These are phyloP conservation scores for Uria lomvia DNA, from an alignment of 2,113 vertebrate genomes.

Conservation along the genomic window DNA sequence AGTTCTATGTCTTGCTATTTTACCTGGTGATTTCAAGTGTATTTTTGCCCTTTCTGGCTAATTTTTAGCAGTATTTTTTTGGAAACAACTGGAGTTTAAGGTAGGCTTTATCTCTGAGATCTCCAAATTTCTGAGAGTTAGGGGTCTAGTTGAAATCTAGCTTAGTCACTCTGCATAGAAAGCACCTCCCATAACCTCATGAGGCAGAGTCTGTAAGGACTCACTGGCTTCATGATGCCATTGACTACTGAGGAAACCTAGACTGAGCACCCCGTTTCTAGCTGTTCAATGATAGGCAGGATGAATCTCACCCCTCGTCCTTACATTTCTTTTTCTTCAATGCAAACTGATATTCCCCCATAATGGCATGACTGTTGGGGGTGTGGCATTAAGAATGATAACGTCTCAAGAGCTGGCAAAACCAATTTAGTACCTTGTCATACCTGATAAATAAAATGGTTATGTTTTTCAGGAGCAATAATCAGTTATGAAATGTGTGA, in stretches of 20 bases:
- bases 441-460: neutral
- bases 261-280: neutral
- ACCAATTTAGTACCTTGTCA: neutral
- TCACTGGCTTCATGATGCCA: neutral
- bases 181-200: neutral
- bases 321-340: neutral
- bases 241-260: neutral
- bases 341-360: accelerated
- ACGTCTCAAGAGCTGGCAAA: neutral
- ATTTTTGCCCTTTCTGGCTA: neutral
- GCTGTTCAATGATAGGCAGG: neutral
- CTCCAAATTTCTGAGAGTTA: neutral
- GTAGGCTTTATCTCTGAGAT: neutral
- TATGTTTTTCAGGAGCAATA: neutral
- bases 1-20: neutral
- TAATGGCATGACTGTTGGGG: neutral
- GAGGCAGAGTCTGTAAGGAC: neutral
- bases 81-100: neutral
- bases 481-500: neutral
- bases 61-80: neutral
- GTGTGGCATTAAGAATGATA: neutral
- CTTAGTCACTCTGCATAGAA: neutral
- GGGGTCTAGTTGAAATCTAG: accelerated
- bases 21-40: neutral
- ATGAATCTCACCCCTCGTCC: neutral